These are phyloP conservation scores for Anthoptus insignis DNA, from an alignment of 2,888 invertebrate genomes.

Conservation along the genomic window DNA sequence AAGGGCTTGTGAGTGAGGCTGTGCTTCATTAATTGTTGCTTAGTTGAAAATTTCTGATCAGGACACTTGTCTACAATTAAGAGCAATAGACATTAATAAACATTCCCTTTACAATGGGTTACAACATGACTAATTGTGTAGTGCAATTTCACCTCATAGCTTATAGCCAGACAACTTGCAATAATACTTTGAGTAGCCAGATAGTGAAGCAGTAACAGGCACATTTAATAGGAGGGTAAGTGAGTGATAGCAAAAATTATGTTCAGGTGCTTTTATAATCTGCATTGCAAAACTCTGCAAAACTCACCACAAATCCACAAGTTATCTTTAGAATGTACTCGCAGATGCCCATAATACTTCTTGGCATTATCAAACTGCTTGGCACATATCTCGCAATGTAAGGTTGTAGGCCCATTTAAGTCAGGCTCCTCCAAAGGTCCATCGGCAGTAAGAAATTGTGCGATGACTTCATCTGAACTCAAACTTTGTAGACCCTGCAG, in stretches of 20 bases:
- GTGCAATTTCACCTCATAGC: no score
- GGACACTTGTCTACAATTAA: constrained; percentile 72
- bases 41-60: constrained; percentile 72
- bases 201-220: no score
- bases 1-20: constrained; percentile 72
- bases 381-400: constrained; percentile 79
- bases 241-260: no score
- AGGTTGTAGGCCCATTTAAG: constrained; percentile 75
- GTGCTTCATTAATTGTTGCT: constrained; percentile 79
- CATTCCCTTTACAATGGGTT: no score
- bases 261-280: no score
- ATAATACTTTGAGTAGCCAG: no score
- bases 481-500: constrained; percentile 53
- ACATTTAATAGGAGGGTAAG: no score
- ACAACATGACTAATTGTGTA: no score
- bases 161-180: no score
- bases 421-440: constrained; percentile 79
- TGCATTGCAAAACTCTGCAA: no score
- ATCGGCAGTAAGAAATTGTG: constrained; percentile 75
- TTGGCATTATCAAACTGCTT: constrained; percentile 81
- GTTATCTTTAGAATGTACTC: constrained; percentile 79
- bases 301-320: constrained; percentile 78
- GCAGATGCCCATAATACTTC: constrained; percentile 80
- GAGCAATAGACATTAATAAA: neutral
- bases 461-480: constrained; percentile 73